Conservation (phyloP, 2,888 invertebrate species). For the Pristionchus japonicus region DNA sequence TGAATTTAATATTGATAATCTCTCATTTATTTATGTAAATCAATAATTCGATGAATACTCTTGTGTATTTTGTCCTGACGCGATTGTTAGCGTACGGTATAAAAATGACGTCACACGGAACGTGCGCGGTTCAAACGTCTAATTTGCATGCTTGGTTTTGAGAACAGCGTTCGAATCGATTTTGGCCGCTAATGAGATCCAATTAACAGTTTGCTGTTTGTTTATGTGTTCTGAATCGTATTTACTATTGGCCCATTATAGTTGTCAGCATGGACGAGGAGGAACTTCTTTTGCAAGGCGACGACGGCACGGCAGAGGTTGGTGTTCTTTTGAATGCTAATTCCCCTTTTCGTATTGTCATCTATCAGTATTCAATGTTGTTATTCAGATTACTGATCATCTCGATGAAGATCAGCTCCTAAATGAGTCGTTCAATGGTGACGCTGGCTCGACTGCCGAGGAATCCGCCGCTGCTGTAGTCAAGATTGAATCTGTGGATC, state of each 20-base stretch:
- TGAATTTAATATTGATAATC: too few species aligned
- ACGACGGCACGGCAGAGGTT: slow-evolving; percentile 14
- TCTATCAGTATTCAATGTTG: background rate
- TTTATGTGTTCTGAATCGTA: background rate
- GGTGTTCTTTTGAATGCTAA: too few species aligned
- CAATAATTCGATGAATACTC: too few species aligned
- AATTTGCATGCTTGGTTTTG: background rate
- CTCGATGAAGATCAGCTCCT: slow-evolving; percentile 9
- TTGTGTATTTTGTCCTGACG: background rate
- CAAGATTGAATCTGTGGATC: slow-evolving; percentile 48
- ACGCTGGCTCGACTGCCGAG: background rate
- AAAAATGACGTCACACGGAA: too few species aligned
- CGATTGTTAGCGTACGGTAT: background rate
- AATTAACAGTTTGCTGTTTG: background rate
- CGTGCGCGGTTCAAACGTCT: background rate
- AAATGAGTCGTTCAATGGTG: background rate
- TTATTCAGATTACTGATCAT: background rate
- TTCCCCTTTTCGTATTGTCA: background rate
- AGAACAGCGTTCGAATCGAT: background rate
- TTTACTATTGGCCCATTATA: background rate
- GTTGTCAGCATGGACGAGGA: slow-evolving; percentile 34
- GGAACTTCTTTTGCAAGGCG: slow-evolving; percentile 14
- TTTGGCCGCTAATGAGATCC: background rate
- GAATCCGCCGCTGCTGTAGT: background rate
- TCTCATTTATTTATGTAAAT: too few species aligned